Percentiles rank a stretch among this genome's conserved stretches.
phyloP scores from a whole-genome alignment of 2,888 invertebrate genomes.

The Phytoseiulus persimilis region DNA sequence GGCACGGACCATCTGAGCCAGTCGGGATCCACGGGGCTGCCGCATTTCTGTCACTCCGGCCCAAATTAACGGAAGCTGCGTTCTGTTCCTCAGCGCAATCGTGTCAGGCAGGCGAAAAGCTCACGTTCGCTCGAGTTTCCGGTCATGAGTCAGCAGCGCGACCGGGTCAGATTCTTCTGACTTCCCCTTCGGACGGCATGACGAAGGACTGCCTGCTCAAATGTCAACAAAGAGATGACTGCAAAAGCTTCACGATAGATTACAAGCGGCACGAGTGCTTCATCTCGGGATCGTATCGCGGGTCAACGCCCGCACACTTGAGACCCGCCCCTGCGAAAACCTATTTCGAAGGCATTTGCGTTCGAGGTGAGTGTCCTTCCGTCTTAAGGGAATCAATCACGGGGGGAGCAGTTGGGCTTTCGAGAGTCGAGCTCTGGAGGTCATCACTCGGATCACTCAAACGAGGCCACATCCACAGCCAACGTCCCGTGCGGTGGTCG shows the following conservation, averaged over 20 bases:
- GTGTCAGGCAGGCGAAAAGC: slow-evolving; percentile 41
- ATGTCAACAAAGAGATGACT: slow-evolving; percentile 50
- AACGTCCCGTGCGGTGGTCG: slow-evolving; percentile 23
- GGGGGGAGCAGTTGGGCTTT: too few relatives aligned
- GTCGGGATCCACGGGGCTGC: not conserved
- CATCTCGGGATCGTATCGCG: slow-evolving; percentile 42
- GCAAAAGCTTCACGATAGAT: slow-evolving; percentile 52
- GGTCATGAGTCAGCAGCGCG: slow-evolving; percentile 46
- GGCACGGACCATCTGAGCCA: not conserved
- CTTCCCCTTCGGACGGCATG: slow-evolving; percentile 48
- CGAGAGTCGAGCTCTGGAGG: too few relatives aligned
- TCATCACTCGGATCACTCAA: not conserved
- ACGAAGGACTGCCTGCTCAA: slow-evolving; percentile 50
- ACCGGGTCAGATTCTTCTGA: slow-evolving; percentile 45
- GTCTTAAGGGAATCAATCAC: too few relatives aligned
- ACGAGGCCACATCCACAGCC: not conserved
- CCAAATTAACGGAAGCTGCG: not conserved
- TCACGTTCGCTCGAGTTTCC: slow-evolving; percentile 45
- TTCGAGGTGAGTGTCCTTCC: slow-evolving; percentile 44
- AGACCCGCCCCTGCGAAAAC: slow-evolving; percentile 45
- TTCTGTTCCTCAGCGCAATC: slow-evolving; percentile 20
- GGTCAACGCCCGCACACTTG: slow-evolving; percentile 44
- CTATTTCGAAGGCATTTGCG: slow-evolving; percentile 46
- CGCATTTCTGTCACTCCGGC: not conserved
- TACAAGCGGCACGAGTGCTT: slow-evolving; percentile 51